Evolutionary conservation across 2,888 invertebrate species (phyloP).

Genomic region (Proisotoma minuta): DNA sequence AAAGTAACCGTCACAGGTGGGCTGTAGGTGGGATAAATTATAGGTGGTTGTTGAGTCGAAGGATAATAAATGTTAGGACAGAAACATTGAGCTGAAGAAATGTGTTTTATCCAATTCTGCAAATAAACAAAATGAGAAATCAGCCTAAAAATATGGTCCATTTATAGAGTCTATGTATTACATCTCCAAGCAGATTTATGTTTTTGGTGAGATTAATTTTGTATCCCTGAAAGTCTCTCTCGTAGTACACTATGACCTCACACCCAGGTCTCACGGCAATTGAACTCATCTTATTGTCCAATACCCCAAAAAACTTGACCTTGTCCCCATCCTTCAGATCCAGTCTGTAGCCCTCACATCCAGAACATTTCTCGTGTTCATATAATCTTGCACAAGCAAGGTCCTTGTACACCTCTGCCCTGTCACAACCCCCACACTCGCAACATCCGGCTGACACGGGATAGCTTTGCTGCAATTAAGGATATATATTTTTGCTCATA

Average conservation of each 20-base stretch:
- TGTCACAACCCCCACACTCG: slow-evolving; percentile 27
- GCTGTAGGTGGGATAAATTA: not conserved
- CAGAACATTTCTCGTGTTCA: slow-evolving; percentile 26
- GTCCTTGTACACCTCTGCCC: slow-evolving; percentile 8
- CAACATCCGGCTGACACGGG: slow-evolving; percentile 23
- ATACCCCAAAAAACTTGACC: slow-evolving; percentile 13
- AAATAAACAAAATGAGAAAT: not conserved
- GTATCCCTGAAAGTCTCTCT: slow-evolving; percentile 14
- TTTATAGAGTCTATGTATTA: not conserved
- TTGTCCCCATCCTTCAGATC: slow-evolving; percentile 20
- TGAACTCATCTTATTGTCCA: slow-evolving; percentile 23
- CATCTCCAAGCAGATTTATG: slow-evolving; percentile 15
- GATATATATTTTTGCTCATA: too few species aligned
- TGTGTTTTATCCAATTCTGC: slow-evolving; percentile 23
- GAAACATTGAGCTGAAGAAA: slow-evolving; percentile 21
- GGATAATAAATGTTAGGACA: slow-evolving; percentile 10
- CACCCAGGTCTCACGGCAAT: slow-evolving; percentile 25
- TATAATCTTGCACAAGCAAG: slow-evolving; percentile 26
- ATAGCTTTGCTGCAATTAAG: slow-evolving; percentile 1
- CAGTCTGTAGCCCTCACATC: slow-evolving; percentile 25
- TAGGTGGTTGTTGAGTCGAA: too few species aligned
- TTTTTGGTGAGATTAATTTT: slow-evolving; percentile 18
- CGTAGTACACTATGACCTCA: slow-evolving; percentile 14
- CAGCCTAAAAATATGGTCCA: not conserved
- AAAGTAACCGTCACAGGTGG: too few species aligned